phyloP scores from a whole-genome alignment of 2,113 vertebrate genomes.

The Ciconia maguari region DNA sequence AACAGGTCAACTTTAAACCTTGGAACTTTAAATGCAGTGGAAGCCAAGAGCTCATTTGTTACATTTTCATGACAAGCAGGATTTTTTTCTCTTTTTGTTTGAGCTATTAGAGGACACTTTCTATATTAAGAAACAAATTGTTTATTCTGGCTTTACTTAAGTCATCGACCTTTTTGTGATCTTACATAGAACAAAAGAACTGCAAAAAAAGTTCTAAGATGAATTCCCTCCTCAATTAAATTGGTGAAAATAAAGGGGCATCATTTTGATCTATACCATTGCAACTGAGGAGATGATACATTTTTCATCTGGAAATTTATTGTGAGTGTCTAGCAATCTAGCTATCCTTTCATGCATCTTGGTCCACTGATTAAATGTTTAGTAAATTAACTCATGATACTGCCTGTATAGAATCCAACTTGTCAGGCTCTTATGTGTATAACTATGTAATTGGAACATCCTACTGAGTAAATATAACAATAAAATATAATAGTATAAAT shows the following conservation, averaged over 20 bases:
- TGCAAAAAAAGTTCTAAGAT: background rate
- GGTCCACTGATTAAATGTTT: background rate
- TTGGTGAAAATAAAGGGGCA: background rate
- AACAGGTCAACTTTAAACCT: slow-evolving; percentile 61
- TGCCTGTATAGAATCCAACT: background rate
- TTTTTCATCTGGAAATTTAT: background rate
- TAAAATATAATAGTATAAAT: background rate
- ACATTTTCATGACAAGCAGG: background rate
- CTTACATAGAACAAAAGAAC: background rate
- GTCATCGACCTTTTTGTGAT: background rate
- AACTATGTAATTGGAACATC: background rate
- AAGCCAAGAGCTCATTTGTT: slow-evolving; percentile 63
- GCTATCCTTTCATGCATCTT: background rate
- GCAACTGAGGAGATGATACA: background rate
- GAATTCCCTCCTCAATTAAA: background rate
- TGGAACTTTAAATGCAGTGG: slow-evolving; percentile 34
- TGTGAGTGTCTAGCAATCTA: background rate
- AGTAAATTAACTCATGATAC: background rate
- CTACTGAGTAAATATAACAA: background rate
- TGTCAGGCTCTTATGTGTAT: background rate
- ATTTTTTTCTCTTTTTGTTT: background rate
- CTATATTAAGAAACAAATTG: background rate
- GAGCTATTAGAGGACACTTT: background rate
- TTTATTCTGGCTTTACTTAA: background rate
- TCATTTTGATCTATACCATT: background rate